Base-by-base conservation (phyloP, 2,888 invertebrate species). In the Drosophila pseudotalamancana region DNA sequence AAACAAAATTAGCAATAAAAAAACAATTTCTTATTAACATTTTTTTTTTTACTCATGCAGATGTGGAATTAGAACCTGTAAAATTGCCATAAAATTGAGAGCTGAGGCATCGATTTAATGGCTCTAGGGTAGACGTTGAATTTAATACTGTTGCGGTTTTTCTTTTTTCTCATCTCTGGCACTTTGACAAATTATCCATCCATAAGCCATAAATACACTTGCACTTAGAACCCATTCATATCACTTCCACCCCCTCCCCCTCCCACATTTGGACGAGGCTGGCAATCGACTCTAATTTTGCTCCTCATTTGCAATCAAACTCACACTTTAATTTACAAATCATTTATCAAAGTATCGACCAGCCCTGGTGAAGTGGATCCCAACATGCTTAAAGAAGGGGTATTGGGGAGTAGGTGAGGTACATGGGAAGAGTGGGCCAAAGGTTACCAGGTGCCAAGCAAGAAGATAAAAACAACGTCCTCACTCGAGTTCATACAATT, bases 321-420 rank as follows among this genome's bases (percentile, higher is more conserved):
- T 72, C 80, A 79, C 68, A 79, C 68, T 42, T 83, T 83, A 65
- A 79, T 83, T 79, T 79, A 68, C 86, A 85, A 79, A 83, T 76
- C 80, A 83, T 79, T 79, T 83, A 79, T 79, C 83, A 85, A 72
- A 82, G 25, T 54, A 54, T 21, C 59, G 32, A 53, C 37, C 34
- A 27, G 25, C 16, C 11, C 46, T 31, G 43, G 46, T 68, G 67
- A 49, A 60, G 29, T 51, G 48, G n/a, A 37, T 48, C 31, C 16
- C 23, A 14, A 19, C 54, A 35, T 31, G 42, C 31, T n/a, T n/a
- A n/a, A n/a, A n/a, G n/a, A n/a, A n/a, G n/a, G n/a, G n/a, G n/a
- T n/a, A n/a, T n/a, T n/a, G n/a, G n/a, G n/a, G n/a, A n/a, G n/a
- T n/a, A n/a, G n/a, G n/a, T n/a, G n/a, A n/a, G n/a, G n/a, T n/a